Conservation (phyloP, 2,888 invertebrate genomes). For the Athalia circularis region DNA sequence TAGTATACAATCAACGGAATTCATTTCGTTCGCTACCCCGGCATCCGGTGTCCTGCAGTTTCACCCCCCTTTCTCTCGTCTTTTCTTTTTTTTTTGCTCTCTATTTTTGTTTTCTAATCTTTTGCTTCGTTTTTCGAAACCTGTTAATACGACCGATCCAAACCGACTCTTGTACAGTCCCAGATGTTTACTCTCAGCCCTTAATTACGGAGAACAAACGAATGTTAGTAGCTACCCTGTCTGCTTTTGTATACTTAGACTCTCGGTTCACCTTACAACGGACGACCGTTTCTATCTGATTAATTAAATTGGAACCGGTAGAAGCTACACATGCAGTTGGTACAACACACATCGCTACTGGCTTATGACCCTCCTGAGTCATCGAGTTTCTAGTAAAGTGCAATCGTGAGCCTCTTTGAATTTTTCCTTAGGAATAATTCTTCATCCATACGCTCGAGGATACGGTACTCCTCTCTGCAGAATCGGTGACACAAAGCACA, state of each 20-base stretch:
- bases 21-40: too few species aligned
- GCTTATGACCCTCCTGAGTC: too few species aligned
- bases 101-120: not conserved
- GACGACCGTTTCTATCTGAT: slow-evolving; percentile 4
- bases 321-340: too few species aligned
- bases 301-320: slow-evolving; percentile 27
- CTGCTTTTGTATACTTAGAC: slow-evolving; percentile 26
- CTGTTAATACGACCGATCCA: not conserved
- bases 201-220: slow-evolving; percentile 43
- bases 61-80: not conserved
- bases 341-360: too few species aligned
- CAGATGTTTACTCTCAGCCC: slow-evolving; percentile 39
- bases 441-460: too few species aligned
- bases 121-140: not conserved
- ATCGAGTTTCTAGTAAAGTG: too few species aligned
- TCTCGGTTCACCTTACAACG: not conserved
- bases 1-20: too few species aligned
- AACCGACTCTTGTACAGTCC: slow-evolving; percentile 5
- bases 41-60: too few species aligned
- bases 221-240: not conserved
- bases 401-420: too few species aligned
- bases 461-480: too few species aligned
- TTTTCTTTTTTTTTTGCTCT: not conserved
- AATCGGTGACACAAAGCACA: too few species aligned
- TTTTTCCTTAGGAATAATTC: too few species aligned